Base-by-base conservation (phyloP, 1,140 invertebrate genomes). In the Cryptotermes secundus region DNA sequence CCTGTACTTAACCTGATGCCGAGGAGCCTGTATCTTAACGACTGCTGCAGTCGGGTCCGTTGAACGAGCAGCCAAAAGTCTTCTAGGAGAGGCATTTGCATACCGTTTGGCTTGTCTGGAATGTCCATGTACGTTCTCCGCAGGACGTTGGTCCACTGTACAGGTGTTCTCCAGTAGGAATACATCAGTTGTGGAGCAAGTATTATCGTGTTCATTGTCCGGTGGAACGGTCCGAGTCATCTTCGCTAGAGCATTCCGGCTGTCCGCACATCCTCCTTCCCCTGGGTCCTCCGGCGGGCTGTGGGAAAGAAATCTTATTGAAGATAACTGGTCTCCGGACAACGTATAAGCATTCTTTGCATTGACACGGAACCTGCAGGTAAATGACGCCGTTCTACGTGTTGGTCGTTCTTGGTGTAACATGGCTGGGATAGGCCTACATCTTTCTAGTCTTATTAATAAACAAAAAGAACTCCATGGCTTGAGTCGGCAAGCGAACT, bases 11-110 rank as follows among this genome's bases (percentile, higher is more conserved):
- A 72, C 14, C n/a, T 72, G 26, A 19, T 19, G 45, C 31, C 26
- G 2, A 7, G 59, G 59, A 72, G 59, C n/a, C 9, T 72, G 10
- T 7, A 31, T 72, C 14, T 72, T 72, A 31, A 31, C 0, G 9
- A 16, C 6, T 72, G n/a, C 4, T 31, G 59, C 59, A 72, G 26
- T 10, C n/a, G 26, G 59, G 26, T 72, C 59, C 31, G n/a, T 72
- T 31, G 59, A 72, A 72, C 59, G 59, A 72, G 59, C 59, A 31
- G 59, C 59, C 59, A 72, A 72, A 26, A 72, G 59, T n/a, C 59
- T 72, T 72, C 59, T 72, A 49, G 14, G 45, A 49, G 45, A 14
- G 45, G 45, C 22, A 14, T 19, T 49, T 2, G 59, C n/a, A 14
- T 72, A 31, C 26, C 59, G 59, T 72, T 26, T 72, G 26, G 59